These are phyloP conservation scores for Toxotes lorentzi DNA, from an alignment of 2,797 vertebrate genomes.

Conservation along the genomic window DNA sequence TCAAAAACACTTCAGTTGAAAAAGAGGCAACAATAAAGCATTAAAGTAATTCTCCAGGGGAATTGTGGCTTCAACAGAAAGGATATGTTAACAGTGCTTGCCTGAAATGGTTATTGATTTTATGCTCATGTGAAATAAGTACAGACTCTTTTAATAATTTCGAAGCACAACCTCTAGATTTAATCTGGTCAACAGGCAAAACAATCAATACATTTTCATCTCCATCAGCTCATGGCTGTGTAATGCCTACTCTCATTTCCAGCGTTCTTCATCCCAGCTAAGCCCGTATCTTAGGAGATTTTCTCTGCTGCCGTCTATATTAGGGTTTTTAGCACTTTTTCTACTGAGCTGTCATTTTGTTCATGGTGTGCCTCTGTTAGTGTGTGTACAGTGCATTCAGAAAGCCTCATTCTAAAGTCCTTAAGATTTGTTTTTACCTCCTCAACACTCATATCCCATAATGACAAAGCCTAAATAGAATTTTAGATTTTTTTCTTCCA, in stretches of 20 bases:
- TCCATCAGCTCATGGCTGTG: conserved; percentile 50
- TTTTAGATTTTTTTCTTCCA: too few relatives aligned
- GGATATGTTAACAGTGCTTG: conserved; percentile 69
- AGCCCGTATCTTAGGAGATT: conserved; percentile 38
- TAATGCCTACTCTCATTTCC: conserved; percentile 54
- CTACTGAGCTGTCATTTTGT: conserved; percentile 36
- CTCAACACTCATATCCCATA: too few relatives aligned
- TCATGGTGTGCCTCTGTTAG: conserved; percentile 11
- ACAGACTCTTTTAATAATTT: conserved; percentile 73
- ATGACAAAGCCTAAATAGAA: too few relatives aligned
- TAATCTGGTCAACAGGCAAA: conserved; percentile 70
- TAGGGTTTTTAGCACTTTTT: conserved; percentile 37
- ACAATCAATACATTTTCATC: conserved; percentile 72
- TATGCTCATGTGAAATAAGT: conserved; percentile 75
- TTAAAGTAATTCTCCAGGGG: conserved; percentile 47
- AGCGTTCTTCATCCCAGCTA: conserved; percentile 45
- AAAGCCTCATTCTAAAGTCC: too few relatives aligned
- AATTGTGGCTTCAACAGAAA: conserved; percentile 56
- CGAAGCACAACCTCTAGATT: conserved; percentile 51
- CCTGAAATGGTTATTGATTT: conserved; percentile 78
- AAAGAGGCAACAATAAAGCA: conserved; percentile 40
- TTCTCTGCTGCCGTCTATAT: conserved; percentile 31
- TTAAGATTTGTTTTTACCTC: too few relatives aligned
- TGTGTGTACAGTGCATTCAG: background rate
- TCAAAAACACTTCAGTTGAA: conserved; percentile 35